Base-by-base conservation (phyloP, 2,888 invertebrate species). In the Dendrolimus pini region DNA sequence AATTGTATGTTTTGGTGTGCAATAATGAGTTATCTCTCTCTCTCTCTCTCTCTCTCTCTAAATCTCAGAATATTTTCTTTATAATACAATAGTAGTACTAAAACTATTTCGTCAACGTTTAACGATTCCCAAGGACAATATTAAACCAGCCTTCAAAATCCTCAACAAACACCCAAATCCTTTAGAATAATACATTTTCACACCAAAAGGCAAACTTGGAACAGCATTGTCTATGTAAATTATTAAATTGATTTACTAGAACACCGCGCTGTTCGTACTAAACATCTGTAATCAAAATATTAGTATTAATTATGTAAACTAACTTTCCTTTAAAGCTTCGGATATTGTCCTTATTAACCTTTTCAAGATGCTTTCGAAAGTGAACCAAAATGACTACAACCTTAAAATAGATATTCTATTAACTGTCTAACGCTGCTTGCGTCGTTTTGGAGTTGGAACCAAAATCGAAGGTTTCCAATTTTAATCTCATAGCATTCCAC, bases 261-360 rank as follows among this genome's bases (percentile, higher is more conserved):
- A 54, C 41, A 54, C 54, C 54, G 30, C 41, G n/a, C 9, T 9
- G 30, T 13, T 13, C 41, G 30, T n/a, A 54, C 41, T 41, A n/a
- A 54, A 54, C 41, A 66, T 64, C 61, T 64, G 61, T 61, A 61
- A 65, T 61, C 65, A 63, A 65, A 65, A 63, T 65, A 65, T 66
- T 66, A 65, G 59, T 61, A 65, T 68, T 68, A 63, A 64, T 66
- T 65, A 65, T 66, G 65, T 61, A 63, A 63, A 62, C 63, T 64
- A 64, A 63, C 61, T 64, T 61, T 58, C 56, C 18, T 60, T 54
- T 13, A 57, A 53, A 55, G 55, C 56, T 59, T 47, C 47, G 12
- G 47, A 47, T 47, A 47, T 47, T 9, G 47, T 47, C 12, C 47
- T 47, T 47, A 47, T 10, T 47, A 47, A 12, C 47, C 47, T 47